Percentiles rank a stretch among this genome's conserved stretches.
Conservation (phyloP, 2,113 vertebrate species). For the Nymphicus hollandicus region DNA sequence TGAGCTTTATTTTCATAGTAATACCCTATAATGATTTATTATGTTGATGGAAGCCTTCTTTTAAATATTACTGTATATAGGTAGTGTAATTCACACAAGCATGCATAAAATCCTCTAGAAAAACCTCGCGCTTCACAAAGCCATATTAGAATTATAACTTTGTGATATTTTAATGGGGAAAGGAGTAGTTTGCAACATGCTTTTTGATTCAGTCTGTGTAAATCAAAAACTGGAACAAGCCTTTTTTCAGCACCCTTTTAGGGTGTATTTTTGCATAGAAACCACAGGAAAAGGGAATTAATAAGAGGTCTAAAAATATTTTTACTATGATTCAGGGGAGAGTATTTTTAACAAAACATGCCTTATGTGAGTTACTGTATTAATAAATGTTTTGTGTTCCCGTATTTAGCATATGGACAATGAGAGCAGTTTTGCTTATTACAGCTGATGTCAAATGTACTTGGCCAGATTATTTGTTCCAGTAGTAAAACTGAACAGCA, state of each 20-base stretch:
- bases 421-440: neutral
- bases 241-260: slow-evolving; percentile 1
- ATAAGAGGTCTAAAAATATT: slow-evolving; percentile 14
- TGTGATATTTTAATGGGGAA: neutral
- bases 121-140: neutral
- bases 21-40: neutral
- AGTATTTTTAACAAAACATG: neutral
- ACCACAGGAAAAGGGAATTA: neutral
- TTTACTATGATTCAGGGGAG: neutral
- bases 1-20: neutral
- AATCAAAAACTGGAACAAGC: neutral
- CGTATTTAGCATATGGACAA: neutral
- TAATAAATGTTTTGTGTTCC: neutral
- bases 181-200: neutral
- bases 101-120: neutral
- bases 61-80: neutral
- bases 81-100: neutral
- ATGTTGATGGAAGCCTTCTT: neutral
- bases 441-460: neutral
- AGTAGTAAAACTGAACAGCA: neutral
- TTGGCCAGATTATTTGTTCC: slow-evolving; percentile 18
- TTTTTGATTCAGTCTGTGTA: neutral
- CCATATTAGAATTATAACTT: neutral
- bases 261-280: neutral
- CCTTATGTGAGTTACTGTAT: neutral